Evolutionary conservation across 2,888 invertebrate genomes (phyloP), one percentile per base, ranked within the genome.

Genomic region (Sceliomorpha sp.): DNA sequence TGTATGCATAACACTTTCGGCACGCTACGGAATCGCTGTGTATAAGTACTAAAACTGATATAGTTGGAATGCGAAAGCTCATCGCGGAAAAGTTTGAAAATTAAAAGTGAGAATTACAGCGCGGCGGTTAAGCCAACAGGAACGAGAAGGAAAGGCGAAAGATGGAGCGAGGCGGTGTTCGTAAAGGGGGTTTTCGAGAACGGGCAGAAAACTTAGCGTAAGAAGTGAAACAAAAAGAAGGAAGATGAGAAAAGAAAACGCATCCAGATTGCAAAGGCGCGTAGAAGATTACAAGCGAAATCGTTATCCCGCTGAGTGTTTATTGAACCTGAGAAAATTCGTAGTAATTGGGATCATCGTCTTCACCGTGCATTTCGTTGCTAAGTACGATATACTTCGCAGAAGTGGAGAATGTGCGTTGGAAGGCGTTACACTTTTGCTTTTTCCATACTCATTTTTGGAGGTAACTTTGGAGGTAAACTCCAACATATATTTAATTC

Each of bases 291-390:
- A 64, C 62, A 76, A 74, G 60, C 59, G 66, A 64, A 66, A 72
- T 77, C 73, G 77, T 79, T 77, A 78, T 77, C 74, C 63, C 51
- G 34, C 70, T 47, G 44, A 69, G 72, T 79, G 75, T 78, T 79
- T 78, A 78, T 77, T 78, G 59, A 66, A 67, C 59, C 64, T 51
- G 56, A 59, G 58, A 66, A 76, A 53, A 68, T 53, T 45, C 56
- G 27, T 26, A 47, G 56, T 74, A 72, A 74, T 72, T 64, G 55
- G 45, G 32, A 70, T 56, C 63, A 72, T 67, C 59, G 44, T 55
- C 32, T 48, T 45, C 34, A 50, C 44, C 27, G 39, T 32, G 15
- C 15, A 42, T 31, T 13, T 34, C 36, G 14, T 48, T 47, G 26
- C 20, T 4, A 12, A 12, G n/a, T 15, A 14, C 3, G 15, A 39